A percentile compares a stretch with the other conserved stretches of the same genome.
Evolutionary conservation across 2,797 vertebrate species (phyloP).

Genomic region (Amblyopsis hoosieri): DNA sequence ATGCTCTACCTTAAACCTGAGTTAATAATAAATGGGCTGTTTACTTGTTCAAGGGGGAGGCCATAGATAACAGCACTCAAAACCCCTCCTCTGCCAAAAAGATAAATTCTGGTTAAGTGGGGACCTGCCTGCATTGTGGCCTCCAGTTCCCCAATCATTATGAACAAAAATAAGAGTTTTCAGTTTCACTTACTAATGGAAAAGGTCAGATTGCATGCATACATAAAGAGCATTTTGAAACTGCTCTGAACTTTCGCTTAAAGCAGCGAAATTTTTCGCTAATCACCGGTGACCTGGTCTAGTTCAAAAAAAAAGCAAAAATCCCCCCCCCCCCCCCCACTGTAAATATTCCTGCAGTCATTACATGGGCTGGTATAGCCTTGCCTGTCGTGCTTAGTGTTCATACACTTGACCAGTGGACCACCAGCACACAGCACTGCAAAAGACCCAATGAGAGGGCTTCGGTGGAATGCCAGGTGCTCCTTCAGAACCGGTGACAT

Average conservation of each 20-base stretch:
- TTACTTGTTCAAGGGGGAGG: conserved; percentile 86
- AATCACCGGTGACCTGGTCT: conserved; percentile 21
- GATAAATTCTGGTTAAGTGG: conserved; percentile 88
- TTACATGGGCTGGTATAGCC: conserved; percentile 3
- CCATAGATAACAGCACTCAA: conserved; percentile 83
- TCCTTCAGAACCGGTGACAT: conserved; percentile 51
- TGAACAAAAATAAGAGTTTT: conserved; percentile 80
- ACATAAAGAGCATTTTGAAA: conserved; percentile 39
- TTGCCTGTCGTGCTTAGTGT: not conserved
- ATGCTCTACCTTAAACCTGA: conserved; percentile 87
- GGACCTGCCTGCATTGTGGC: conserved; percentile 79
- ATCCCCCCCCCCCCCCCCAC: not conserved
- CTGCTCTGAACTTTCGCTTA: conserved; percentile 16
- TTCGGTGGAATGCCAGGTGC: conserved; percentile 57
- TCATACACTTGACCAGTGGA: conserved; percentile 16
- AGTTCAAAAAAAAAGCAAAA: conserved; percentile 18
- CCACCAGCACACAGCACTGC: conserved; percentile 31
- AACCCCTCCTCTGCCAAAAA: conserved; percentile 85
- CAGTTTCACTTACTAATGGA: conserved; percentile 75
- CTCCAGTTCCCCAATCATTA: conserved; percentile 79
- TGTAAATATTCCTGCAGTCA: not conserved
- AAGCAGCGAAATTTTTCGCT: conserved; percentile 26
- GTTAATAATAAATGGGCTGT: conserved; percentile 90
- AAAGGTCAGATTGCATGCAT: conserved; percentile 71
- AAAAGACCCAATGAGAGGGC: conserved; percentile 28